These are phyloP conservation scores for Crocidura indochinensis DNA, from an alignment of 2,797 vertebrate genomes.

Conservation along the genomic window DNA sequence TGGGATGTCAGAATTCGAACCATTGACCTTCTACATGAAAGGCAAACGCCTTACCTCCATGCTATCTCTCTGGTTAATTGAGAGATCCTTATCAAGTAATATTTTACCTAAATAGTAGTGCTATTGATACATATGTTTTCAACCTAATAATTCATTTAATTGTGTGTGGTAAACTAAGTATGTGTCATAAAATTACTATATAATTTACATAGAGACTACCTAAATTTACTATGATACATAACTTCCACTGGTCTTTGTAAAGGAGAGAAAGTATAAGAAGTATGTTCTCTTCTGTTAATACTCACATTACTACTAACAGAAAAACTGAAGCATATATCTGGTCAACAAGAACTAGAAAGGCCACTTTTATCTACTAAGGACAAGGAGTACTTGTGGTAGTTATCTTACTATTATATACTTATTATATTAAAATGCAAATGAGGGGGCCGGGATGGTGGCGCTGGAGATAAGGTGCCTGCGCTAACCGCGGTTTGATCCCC, in stretches of 20 bases:
- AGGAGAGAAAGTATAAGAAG: not conserved
- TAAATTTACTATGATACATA: not conserved
- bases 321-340: not conserved
- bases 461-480: too few species aligned
- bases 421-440: not conserved
- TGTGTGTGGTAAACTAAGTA: not conserved
- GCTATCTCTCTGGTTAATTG: too few species aligned
- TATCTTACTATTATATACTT: not conserved
- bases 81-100: not conserved
- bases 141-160: not conserved
- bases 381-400: not conserved
- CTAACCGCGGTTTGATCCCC: too few species aligned
- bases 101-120: not conserved
- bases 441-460: too few species aligned
- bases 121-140: not conserved
- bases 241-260: not conserved
- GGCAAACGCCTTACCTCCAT: too few species aligned
- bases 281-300: not conserved
- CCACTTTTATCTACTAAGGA: conserved; percentile 27
- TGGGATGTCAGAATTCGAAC: too few species aligned
- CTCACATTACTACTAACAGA: not conserved
- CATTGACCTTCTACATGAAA: too few species aligned
- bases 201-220: not conserved
- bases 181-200: not conserved
- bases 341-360: not conserved